Evolutionary conservation across 2,113 vertebrate genomes (phyloP).

Genomic region (Ictalurus furcatus): DNA sequence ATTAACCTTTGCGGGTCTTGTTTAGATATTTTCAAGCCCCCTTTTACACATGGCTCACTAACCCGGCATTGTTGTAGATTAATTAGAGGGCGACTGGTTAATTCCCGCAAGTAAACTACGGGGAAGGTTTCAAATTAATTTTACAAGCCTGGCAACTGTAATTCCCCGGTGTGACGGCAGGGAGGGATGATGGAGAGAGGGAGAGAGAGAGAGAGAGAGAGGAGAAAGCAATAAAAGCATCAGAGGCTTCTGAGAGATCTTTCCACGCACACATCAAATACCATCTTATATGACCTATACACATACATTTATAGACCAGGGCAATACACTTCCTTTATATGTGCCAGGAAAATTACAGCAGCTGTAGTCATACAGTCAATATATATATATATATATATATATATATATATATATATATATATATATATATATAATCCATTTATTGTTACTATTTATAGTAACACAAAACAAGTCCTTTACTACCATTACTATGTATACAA

Average conservation of each 20-base stretch:
- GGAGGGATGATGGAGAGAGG: conserved; percentile 4
- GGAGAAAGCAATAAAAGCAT: conserved; percentile 8
- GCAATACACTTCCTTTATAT: neutral
- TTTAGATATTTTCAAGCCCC: conserved; percentile 38
- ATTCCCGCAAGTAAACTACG: conserved; percentile 42
- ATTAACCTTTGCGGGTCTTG: conserved; percentile 51
- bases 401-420: no score
- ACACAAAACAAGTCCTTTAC: neutral
- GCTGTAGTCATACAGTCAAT: neutral
- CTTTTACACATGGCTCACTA: conserved; percentile 44
- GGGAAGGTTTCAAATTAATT: conserved; percentile 46
- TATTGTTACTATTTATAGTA: neutral
- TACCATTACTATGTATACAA: no score
- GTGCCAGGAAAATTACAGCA: neutral
- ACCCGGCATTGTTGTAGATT: conserved; percentile 48
- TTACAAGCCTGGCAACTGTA: conserved; percentile 29
- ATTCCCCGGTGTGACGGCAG: conserved; percentile 20
- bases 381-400: no score
- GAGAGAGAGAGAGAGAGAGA: neutral
- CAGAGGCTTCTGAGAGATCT: conserved; percentile 1
- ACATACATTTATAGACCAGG: neutral
- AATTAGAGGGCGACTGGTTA: conserved; percentile 41
- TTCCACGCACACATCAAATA: neutral
- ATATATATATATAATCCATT: no score
- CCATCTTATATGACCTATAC: neutral